Evolutionary conservation across 1,140 invertebrate species (phyloP).

Genomic region (Caenorhabditis remanei): DNA sequence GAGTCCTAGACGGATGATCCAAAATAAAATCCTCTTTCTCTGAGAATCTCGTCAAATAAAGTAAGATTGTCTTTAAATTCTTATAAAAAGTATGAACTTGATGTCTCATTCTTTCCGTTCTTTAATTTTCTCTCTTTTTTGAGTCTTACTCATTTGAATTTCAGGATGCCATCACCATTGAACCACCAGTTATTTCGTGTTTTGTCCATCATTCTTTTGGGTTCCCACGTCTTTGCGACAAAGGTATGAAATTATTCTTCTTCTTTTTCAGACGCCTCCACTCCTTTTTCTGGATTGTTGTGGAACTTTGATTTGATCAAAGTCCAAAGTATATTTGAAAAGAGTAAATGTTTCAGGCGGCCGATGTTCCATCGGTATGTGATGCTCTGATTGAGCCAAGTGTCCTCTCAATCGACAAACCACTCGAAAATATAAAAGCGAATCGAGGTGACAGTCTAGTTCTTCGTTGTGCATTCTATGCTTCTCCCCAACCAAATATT

Average conservation of each 20-base stretch:
- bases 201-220: conserved; percentile 32
- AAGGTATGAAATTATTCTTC: neutral
- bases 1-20: conserved; percentile 35
- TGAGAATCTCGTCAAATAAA: conserved; percentile 12
- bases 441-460: conserved; percentile 22
- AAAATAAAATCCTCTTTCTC: neutral
- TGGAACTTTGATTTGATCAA: neutral
- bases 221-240: neutral
- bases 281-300: neutral
- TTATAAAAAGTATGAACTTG: neutral
- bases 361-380: conserved; percentile 11
- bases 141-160: neutral
- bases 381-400: conserved; percentile 18
- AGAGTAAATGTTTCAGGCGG: neutral
- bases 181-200: neutral
- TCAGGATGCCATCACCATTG: conserved; percentile 48
- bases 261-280: neutral
- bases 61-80: neutral
- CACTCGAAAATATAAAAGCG: conserved; percentile 34
- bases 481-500: conserved; percentile 35
- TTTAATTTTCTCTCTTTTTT: neutral
- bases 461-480: conserved; percentile 46
- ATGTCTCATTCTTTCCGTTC: neutral
- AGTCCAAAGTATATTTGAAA: no score
- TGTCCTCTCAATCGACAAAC: conserved; percentile 38